phyloP scores from a whole-genome alignment of 2,888 invertebrate genomes.

The Cantharis flavilabris region DNA sequence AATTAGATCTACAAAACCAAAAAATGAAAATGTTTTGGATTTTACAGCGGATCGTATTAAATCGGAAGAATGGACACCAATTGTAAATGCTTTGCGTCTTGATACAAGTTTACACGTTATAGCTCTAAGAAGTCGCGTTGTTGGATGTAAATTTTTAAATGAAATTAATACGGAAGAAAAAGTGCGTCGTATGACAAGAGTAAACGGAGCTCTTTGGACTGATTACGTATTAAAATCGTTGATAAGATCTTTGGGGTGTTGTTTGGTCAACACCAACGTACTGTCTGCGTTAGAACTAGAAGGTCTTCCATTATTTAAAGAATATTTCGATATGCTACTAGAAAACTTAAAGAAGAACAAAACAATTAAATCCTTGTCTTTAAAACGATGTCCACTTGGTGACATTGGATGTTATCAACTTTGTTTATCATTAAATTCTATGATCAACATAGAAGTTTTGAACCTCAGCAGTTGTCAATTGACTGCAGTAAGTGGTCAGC shows the following conservation, averaged over 20 bases:
- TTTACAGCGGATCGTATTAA: slow-evolving; percentile 77
- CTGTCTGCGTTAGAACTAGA: slow-evolving; percentile 69
- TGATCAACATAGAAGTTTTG: slow-evolving; percentile 69
- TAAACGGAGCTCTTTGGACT: slow-evolving; percentile 61
- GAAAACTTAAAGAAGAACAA: slow-evolving; percentile 66
- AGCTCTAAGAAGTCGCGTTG: slow-evolving; percentile 63
- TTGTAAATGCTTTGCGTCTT: slow-evolving; percentile 71
- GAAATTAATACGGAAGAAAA: slow-evolving; percentile 63
- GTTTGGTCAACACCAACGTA: slow-evolving; percentile 66
- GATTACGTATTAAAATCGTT: slow-evolving; percentile 71
- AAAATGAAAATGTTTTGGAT: slow-evolving; percentile 58
- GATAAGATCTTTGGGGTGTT: slow-evolving; percentile 66
- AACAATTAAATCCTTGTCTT: slow-evolving; percentile 68
- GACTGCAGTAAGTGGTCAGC: slow-evolving; percentile 64
- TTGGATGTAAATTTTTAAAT: slow-evolving; percentile 48
- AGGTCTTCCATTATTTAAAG: slow-evolving; percentile 70
- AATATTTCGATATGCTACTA: slow-evolving; percentile 60
- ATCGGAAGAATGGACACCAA: slow-evolving; percentile 76
- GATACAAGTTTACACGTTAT: slow-evolving; percentile 74
- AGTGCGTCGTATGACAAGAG: slow-evolving; percentile 62
- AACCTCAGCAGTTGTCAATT: slow-evolving; percentile 73
- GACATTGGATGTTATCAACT: slow-evolving; percentile 74
- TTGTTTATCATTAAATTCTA: slow-evolving; percentile 68
- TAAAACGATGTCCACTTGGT: slow-evolving; percentile 70
- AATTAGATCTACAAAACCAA: slow-evolving; percentile 50